Evolutionary conservation across 2,113 vertebrate genomes (phyloP), one percentile per base, ranked within the genome.

Genomic region (Lichenostomus cassidix): DNA sequence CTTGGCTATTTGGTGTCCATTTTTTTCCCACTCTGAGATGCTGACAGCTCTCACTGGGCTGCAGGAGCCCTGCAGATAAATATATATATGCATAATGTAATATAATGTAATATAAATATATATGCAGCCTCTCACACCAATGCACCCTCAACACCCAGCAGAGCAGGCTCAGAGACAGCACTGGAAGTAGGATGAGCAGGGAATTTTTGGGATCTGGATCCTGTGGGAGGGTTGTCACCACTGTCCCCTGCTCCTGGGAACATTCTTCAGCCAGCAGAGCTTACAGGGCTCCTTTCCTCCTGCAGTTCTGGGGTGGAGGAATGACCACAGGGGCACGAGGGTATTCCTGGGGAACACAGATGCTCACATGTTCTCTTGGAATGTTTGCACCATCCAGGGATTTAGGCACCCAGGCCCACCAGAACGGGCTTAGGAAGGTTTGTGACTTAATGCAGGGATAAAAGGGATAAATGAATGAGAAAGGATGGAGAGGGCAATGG

Each of bases 11-110:
- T 15, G 35, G 68, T 52, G 70, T 41, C 87, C 92, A 92, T 56
- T 81, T 83, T 87, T 89, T 73, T 11, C 52, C 77, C 60, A 52
- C 73, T 84, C 85, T 56, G 53, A 64, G 88, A 78, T 95, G 76
- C 65, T 3, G 3, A 67, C 52, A 75, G 50, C 56, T 90, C 90
- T 59, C 52, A 31, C 20, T 0, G 19, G 64, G 50, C 71, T 81
- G 87, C 50, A 91, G 53, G 35, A 73, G 52, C 13, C 18, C n/a
- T 69, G 55, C 15, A 39, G 39, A 39, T 39, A 39, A 39, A 39
- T 9, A 39, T 39, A 39, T 39, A 39, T 39, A 12, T 39, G 39
- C 39, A 39, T 39, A 39, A 39, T 39, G 11, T 39, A 39, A 39
- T 39, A 39, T 39, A 39, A 39, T 39, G 11, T 39, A 39, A 39